Conservation (phyloP, 2,113 vertebrate species). For the Falcunculus frontatus region DNA sequence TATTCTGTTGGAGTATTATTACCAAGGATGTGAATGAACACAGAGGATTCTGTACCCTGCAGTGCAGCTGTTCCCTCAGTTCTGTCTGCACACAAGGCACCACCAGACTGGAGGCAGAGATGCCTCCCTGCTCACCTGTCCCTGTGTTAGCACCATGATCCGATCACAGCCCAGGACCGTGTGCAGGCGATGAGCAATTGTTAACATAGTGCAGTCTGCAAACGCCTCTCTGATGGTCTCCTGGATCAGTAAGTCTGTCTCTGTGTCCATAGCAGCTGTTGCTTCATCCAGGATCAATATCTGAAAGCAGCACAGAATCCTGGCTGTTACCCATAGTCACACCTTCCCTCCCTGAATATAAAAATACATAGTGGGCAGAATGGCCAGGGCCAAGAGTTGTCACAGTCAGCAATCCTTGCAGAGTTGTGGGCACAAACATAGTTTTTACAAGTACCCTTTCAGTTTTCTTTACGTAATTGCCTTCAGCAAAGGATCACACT, state of each 20-base stretch:
- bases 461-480: not conserved
- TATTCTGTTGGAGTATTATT: not conserved
- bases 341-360: not conserved
- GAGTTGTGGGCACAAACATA: not conserved
- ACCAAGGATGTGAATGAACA: not conserved
- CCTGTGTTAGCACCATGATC: conserved; percentile 93
- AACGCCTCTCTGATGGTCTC: conserved; percentile 90
- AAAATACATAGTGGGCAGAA: not conserved
- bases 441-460: not conserved
- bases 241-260: conserved; percentile 91
- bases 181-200: conserved; percentile 94
- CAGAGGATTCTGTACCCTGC: not conserved
- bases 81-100: not conserved
- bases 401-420: not conserved
- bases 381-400: not conserved
- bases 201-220: conserved; percentile 89
- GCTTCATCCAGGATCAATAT: conserved; percentile 94
- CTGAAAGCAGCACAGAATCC: conserved; percentile 64
- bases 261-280: conserved; percentile 92
- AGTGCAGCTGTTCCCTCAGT: not conserved
- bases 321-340: not conserved
- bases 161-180: conserved; percentile 91
- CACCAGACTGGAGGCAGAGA: not conserved
- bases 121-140: conserved; percentile 79
- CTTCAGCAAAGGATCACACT: not conserved